Evolutionary conservation across 1,140 invertebrate genomes (phyloP), one percentile per base, ranked within the genome.

Genomic region (Zaprionus ornatus): DNA sequence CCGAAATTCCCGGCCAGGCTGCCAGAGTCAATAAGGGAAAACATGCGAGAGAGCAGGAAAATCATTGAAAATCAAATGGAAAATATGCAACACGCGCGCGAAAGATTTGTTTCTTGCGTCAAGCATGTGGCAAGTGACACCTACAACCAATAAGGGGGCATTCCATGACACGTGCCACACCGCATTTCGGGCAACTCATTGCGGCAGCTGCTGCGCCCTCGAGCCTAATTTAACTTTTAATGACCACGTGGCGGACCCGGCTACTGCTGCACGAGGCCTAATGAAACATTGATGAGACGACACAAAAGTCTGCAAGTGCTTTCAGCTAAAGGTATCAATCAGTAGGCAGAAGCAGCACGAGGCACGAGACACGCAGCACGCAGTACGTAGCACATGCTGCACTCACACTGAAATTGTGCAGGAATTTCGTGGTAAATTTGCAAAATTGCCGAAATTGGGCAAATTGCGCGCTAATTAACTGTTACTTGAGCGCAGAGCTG

Each of bases 381-480:
- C n/a, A 5, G 13, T 1, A 2, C 15, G 37, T 25, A 17, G 40
- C 45, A 50, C 10, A 50, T 50, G 45, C 45, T 19, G 45, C 45
- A 45, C 40, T 45, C 17, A 12, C 9, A 7, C 19, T 5, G 9
- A 48, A 48, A 21, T 3, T 21, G 10, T 50, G 45, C 45, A 13
- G 45, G 7, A 50, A 50, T 21, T 50, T 23, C 3, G 10, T 0
- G 3, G 12, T 10, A 50, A 50, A 50, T 50, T 50, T 13, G 3
- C 45, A 23, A 50, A 50, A 50, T 50, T 50, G 45, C 17, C 19
- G 9, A 50, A 50, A 50, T 50, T 50, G 45, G 37, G 48, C 40
- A 80, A 67, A 77, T 77, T 59, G 57, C 32, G 23, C 12, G 15
- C 67, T 82, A 85, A 85, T 85, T 82, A 85, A 61, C 59, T 61